Conservation (phyloP, 2,888 invertebrate species). For the Gisinianus flammeolus region DNA sequence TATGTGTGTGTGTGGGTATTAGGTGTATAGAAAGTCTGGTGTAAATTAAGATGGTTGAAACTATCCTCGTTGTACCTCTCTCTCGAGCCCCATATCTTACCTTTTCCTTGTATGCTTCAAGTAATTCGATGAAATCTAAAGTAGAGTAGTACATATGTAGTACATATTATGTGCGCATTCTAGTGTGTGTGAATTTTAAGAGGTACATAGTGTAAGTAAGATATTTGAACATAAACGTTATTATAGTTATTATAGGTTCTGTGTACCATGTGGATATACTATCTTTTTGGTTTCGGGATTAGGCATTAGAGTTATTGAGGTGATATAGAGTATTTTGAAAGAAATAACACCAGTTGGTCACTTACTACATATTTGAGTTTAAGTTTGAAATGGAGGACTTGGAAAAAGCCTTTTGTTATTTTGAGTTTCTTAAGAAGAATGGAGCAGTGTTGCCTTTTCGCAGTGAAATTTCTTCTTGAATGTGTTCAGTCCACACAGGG, state of each 20-base stretch:
- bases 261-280: neutral
- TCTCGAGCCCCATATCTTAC: neutral
- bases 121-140: slow-evolving; percentile 1
- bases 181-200: too few relatives aligned
- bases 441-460: slow-evolving; percentile 39
- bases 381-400: slow-evolving; percentile 17
- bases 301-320: slow-evolving; percentile 1
- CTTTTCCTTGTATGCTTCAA: neutral
- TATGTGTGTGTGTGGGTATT: too few relatives aligned
- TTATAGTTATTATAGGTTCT: neutral
- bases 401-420: slow-evolving; percentile 34
- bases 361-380: neutral
- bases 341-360: slow-evolving; percentile 10
- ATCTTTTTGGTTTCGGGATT: slow-evolving; percentile 5
- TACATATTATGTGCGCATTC: too few relatives aligned
- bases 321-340: slow-evolving; percentile 5
- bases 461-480: slow-evolving; percentile 27
- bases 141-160: neutral
- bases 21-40: too few relatives aligned
- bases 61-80: neutral
- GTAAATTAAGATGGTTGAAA: neutral
- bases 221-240: neutral
- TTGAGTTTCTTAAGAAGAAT: slow-evolving; percentile 32
- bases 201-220: neutral
- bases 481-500: slow-evolving; percentile 31